These are phyloP conservation scores for Pseudorectes ferrugineus DNA, from an alignment of 2,113 vertebrate species.

Conservation along the genomic window DNA sequence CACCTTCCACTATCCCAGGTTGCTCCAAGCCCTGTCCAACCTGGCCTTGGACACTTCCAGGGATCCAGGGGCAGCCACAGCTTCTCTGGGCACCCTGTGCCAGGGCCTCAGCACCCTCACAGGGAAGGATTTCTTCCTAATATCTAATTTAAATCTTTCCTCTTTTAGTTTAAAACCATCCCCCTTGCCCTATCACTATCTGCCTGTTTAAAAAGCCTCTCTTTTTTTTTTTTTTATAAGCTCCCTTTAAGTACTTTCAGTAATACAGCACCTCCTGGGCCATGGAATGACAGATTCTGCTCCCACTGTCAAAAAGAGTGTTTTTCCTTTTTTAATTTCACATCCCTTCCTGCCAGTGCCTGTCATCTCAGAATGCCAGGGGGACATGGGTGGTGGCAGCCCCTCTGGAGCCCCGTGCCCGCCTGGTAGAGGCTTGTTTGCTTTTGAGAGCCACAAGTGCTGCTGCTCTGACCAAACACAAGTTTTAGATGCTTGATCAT, in stretches of 20 bases:
- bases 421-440: not conserved
- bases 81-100: not conserved
- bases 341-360: not conserved
- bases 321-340: not conserved
- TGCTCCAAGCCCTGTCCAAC: rapidly evolving
- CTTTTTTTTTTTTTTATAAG: not conserved
- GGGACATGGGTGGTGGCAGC: not conserved
- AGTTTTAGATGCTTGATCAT: not conserved
- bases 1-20: rapidly evolving
- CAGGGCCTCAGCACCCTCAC: not conserved
- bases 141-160: not conserved
- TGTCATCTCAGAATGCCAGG: not conserved
- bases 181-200: not conserved
- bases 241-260: not conserved
- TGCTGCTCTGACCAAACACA: not conserved
- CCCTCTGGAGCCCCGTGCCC: rapidly evolving
- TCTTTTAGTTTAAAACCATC: not conserved
- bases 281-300: not conserved
- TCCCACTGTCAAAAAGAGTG: not conserved
- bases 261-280: not conserved
- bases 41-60: not conserved
- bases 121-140: not conserved
- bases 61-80: not conserved
- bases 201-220: not conserved
- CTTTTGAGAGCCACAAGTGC: not conserved